These are phyloP conservation scores for Deroplatys truncata DNA, from an alignment of 2,888 invertebrate species.

Conservation along the genomic window DNA sequence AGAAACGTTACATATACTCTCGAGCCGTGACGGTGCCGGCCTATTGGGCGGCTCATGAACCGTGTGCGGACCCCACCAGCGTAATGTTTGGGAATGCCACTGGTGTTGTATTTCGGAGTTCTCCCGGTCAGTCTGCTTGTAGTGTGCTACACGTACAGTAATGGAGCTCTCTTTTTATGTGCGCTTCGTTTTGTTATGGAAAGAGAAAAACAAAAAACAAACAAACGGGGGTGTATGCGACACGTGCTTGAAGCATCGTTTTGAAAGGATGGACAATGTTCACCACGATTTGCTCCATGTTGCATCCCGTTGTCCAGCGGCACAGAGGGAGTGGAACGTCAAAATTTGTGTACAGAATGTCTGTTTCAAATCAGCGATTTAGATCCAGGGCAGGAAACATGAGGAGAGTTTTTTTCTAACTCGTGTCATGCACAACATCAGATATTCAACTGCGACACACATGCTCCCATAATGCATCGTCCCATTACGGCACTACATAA, in stretches of 20 bases:
- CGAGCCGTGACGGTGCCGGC: slow-evolving; percentile 5
- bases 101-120: neutral
- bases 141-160: neutral
- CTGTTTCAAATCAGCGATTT: neutral
- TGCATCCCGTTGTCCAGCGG: neutral
- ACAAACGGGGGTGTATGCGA: neutral
- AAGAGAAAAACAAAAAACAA: neutral
- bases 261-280: neutral
- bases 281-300: neutral
- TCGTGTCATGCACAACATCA: neutral
- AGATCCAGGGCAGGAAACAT: neutral
- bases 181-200: neutral
- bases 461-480: neutral
- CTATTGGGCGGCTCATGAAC: slow-evolving; percentile 16
- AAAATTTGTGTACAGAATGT: neutral
- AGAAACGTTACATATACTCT: slow-evolving; percentile 7
- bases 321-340: neutral
- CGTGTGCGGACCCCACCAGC: neutral
- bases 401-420: neutral
- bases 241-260: neutral
- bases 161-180: neutral
- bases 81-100: slow-evolving; percentile 7
- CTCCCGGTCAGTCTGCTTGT: neutral
- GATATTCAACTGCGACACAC: neutral
- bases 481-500: neutral